Conservation (phyloP, 1,140 invertebrate genomes). For the Meloidogyne floridensis region DNA sequence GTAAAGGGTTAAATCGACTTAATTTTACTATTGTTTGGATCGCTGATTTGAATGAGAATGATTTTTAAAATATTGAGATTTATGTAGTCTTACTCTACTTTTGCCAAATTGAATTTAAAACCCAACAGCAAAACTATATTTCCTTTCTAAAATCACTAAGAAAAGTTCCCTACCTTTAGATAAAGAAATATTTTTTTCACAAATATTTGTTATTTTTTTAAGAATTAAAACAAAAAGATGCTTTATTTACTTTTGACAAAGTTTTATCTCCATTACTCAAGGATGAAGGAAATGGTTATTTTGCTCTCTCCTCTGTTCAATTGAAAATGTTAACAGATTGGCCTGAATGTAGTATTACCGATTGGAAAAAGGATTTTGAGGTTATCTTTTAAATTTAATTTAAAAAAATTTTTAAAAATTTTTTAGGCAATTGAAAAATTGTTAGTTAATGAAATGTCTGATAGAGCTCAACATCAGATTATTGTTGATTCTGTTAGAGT, state of each 20-base stretch:
- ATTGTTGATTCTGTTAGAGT: constrained; percentile 53
- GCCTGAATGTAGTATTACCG: constrained; percentile 51
- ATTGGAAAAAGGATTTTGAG: constrained; percentile 51
- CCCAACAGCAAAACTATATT: too few relatives aligned
- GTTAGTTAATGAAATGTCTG: constrained; percentile 12
- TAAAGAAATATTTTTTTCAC: too few relatives aligned
- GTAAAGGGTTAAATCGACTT: too few relatives aligned
- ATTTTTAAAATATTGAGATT: background rate
- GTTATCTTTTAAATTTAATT: constrained; percentile 5
- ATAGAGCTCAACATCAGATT: constrained; percentile 8
- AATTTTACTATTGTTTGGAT: too few relatives aligned
- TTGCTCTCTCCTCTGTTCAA: constrained; percentile 4
- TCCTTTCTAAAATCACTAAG: too few relatives aligned
- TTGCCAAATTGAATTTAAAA: too few relatives aligned
- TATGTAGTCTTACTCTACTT: background rate
- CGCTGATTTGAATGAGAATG: too few relatives aligned
- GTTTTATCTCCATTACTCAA: background rate
- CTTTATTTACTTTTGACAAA: constrained; percentile 54
- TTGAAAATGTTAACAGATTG: constrained; percentile 65
- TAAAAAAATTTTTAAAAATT: background rate
- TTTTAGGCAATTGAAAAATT: constrained; percentile 9
- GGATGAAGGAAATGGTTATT: background rate
- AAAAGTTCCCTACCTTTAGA: too few relatives aligned
- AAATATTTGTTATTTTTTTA: constrained; percentile 37
- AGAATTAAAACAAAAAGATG: constrained; percentile 57